These are phyloP conservation scores for Alethe castanea DNA, from an alignment of 2,113 vertebrate genomes.

Conservation along the genomic window DNA sequence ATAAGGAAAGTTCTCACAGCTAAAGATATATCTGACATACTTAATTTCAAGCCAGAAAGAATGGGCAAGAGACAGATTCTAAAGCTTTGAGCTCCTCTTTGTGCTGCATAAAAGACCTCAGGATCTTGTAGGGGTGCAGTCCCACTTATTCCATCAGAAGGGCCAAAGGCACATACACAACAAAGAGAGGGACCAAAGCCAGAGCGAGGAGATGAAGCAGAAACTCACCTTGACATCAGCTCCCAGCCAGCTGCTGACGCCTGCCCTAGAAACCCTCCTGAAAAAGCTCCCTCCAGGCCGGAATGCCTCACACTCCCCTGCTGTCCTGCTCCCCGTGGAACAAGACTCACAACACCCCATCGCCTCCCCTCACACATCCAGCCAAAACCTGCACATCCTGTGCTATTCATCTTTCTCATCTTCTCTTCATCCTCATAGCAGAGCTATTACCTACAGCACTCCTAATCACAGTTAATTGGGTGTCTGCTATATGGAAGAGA, in stretches of 20 bases:
- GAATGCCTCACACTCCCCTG: neutral
- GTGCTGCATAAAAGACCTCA: neutral
- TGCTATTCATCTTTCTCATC: slow-evolving; percentile 46
- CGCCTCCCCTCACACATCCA: neutral
- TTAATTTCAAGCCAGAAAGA: slow-evolving; percentile 9
- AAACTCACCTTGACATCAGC: slow-evolving; percentile 37
- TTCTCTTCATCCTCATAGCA: slow-evolving; percentile 49
- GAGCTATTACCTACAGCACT: slow-evolving; percentile 19
- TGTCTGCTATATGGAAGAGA: neutral
- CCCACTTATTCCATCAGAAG: neutral
- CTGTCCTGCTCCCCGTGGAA: neutral
- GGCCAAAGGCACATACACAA: neutral
- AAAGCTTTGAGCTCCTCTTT: neutral
- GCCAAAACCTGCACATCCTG: slow-evolving; percentile 21
- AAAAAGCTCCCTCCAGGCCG: neutral
- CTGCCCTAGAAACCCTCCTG: neutral
- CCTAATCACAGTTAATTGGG: slow-evolving; percentile 57
- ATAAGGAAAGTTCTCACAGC: neutral
- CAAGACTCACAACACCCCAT: neutral
- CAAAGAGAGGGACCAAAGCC: neutral
- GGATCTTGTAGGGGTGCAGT: neutral
- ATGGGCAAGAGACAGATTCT: neutral
- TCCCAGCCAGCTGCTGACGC: neutral
- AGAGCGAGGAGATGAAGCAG: neutral
- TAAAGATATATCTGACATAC: neutral